Evolutionary conservation across 2,113 vertebrate species (phyloP).

Genomic region (Zosterops lateralis): DNA sequence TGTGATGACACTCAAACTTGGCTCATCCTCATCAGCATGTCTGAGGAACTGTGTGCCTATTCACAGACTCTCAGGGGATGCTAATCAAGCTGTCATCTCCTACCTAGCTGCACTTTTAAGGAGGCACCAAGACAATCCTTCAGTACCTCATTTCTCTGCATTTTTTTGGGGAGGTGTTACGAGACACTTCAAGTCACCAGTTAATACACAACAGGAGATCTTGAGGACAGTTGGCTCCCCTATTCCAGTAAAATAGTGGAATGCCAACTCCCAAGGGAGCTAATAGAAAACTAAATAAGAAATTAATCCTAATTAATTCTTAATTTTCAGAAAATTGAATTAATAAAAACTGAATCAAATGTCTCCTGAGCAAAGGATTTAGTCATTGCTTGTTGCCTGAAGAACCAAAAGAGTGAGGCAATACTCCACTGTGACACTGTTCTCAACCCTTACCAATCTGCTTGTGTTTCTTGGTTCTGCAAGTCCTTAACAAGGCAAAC

Average conservation of each 20-base stretch:
- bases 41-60: not conserved
- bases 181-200: not conserved
- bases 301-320: not conserved
- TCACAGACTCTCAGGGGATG: not conserved
- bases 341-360: not conserved
- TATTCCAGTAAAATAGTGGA: not conserved
- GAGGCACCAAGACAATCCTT: not conserved
- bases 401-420: not conserved
- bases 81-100: slow-evolving; percentile 4
- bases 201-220: not conserved
- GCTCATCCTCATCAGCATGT: not conserved
- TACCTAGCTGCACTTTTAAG: not conserved
- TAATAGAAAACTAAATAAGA: not conserved
- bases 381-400: not conserved
- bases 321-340: not conserved
- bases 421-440: not conserved
- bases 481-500: not conserved
- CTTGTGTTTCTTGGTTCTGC: not conserved
- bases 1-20: not conserved
- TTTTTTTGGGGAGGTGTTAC: not conserved
- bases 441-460: not conserved
- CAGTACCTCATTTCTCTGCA: not conserved
- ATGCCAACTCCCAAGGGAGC: not conserved
- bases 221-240: not conserved
- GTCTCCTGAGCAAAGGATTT: not conserved